Conservation (phyloP, 1,140 invertebrate genomes). For the Hormaphis cornu region DNA sequence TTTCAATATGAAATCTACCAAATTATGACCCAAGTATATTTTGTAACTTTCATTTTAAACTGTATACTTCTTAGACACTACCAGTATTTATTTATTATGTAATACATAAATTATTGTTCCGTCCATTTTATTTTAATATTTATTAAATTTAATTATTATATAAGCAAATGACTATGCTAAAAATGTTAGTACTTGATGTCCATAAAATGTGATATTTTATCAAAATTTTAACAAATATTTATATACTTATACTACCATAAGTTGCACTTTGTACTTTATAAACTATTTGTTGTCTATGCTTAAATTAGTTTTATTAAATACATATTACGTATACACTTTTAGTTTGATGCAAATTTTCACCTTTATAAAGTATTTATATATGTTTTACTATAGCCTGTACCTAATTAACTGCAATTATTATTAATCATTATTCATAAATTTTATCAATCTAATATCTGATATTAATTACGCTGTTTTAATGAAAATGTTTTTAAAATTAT, state of each 20-base stretch:
- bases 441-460: background rate
- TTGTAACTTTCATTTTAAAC: background rate
- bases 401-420: too few relatives aligned
- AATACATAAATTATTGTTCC: background rate
- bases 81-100: background rate
- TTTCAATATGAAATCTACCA: background rate
- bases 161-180: background rate
- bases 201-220: constrained; percentile 13
- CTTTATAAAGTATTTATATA: too few relatives aligned
- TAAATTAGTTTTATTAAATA: too few relatives aligned
- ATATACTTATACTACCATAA: background rate
- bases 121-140: constrained; percentile 8
- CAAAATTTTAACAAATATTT: background rate
- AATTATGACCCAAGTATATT: too few relatives aligned
- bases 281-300: background rate
- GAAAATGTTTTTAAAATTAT: background rate
- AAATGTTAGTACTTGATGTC: background rate
- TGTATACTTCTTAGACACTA: background rate
- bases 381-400: too few relatives aligned
- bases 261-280: background rate
- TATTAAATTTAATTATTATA: background rate
- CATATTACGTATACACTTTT: too few relatives aligned
- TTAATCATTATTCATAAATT: too few relatives aligned
- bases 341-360: too few relatives aligned
- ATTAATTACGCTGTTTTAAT: background rate